phyloP scores from a whole-genome alignment of 2,113 vertebrate genomes.

The Furnarius figulus region DNA sequence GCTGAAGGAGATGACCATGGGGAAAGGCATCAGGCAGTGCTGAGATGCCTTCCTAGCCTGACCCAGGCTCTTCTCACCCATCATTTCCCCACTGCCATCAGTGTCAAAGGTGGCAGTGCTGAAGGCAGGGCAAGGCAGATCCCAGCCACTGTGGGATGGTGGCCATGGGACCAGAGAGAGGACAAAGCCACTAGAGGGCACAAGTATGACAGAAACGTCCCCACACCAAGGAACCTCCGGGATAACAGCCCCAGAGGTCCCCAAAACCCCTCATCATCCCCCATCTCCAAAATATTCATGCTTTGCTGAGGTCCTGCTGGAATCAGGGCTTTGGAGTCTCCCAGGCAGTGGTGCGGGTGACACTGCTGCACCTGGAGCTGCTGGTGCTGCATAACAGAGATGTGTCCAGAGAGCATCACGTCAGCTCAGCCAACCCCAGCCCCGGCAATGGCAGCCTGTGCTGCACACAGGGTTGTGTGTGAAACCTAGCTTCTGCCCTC shows the following conservation, averaged over 20 bases:
- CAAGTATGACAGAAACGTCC: slow-evolving; percentile 24
- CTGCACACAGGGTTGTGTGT: too few species aligned
- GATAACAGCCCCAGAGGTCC: not conserved
- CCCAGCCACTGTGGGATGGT: accelerated
- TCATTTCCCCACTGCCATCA: accelerated
- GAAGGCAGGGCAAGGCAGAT: not conserved
- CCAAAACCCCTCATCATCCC: not conserved
- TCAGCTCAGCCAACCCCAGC: not conserved
- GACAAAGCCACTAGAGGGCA: slow-evolving; percentile 59
- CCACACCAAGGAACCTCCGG: not conserved
- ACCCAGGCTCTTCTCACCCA: not conserved
- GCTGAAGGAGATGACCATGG: not conserved
- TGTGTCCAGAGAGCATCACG: not conserved
- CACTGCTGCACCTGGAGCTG: not conserved
- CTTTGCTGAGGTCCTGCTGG: not conserved
- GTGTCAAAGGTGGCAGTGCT: not conserved
- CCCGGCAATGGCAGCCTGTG: not conserved
- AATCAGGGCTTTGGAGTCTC: too few species aligned
- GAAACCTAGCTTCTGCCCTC: not conserved
- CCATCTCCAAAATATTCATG: not conserved
- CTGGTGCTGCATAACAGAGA: not conserved
- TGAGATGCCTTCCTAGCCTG: not conserved
- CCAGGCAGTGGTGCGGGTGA: not conserved
- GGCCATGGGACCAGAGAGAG: not conserved
- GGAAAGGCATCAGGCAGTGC: accelerated